Evolutionary conservation across 2,113 vertebrate genomes (phyloP).

Genomic region (Stegostoma tigrinum): DNA sequence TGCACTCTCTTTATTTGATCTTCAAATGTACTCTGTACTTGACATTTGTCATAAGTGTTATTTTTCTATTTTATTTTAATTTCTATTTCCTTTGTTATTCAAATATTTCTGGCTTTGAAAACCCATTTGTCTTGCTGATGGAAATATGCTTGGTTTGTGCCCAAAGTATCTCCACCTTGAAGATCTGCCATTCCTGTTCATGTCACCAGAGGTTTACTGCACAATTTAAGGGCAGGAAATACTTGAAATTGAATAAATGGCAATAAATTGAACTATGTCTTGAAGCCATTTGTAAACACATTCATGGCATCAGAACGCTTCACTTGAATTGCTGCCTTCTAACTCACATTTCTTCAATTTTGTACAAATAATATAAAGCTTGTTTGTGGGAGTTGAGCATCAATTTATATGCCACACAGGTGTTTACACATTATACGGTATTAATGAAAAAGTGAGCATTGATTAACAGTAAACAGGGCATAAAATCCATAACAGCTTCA

Average conservation of each 20-base stretch:
- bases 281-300: neutral
- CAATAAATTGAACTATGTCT: neutral
- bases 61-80: neutral
- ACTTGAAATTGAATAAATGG: neutral
- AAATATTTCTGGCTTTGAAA: neutral
- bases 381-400: neutral
- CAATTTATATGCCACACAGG: neutral
- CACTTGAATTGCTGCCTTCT: constrained; percentile 17
- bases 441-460: neutral
- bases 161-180: neutral
- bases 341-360: neutral
- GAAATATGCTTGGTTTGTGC: neutral
- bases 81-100: neutral
- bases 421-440: neutral
- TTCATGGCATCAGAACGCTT: neutral
- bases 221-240: neutral
- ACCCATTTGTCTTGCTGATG: neutral
- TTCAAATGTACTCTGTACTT: neutral
- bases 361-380: neutral
- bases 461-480: neutral
- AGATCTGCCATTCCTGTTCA: neutral
- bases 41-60: neutral
- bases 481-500: neutral
- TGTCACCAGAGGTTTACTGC: neutral
- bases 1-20: neutral